Base-by-base conservation (phyloP, 2,888 invertebrate species). In the Uropetala carovei region DNA sequence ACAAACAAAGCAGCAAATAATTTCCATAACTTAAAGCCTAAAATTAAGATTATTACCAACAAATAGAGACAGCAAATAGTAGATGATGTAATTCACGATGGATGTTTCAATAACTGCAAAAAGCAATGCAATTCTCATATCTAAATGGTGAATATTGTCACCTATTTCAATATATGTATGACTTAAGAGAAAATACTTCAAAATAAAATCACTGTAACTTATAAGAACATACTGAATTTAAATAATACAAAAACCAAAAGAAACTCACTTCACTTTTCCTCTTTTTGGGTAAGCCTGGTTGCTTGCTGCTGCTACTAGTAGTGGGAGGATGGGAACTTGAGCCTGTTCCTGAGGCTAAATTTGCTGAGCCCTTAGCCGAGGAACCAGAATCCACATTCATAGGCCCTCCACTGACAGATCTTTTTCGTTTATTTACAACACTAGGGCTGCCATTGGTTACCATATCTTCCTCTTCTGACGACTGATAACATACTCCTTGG, bases 401-500 rank as follows among this genome's bases (percentile, higher is more conserved):
- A 22, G 18, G 59, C 2, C 89, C 89, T 18, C 89, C 89, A 68
- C 89, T 89, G 11, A 43, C 89, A 18, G 89, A 89, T 64, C 89
- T 89, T 64, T 89, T 89, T n/a, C 89, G 89, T 43, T 89, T 89
- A 43, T 16, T 22, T 18, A 27, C 5, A 43, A 64, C 64, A 89
- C 8, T 89, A 43, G 60, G 89, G 18, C 89, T 64, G 9, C 89
- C 89, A 89, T 89, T 89, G n/a, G 64, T 89, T n/a, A 56, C 64
- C n/a, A 27, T 18, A 43, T 60, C 59, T 56, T 64, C 89, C 14
- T 89, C 89, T 30, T 89, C 89, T 43, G 60, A 60, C 4, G 89
- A 89, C 68, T 89, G 89, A 10, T 89, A 89, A 43, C 43, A 89
- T 43, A 64, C 89, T 30, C 89, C 89, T 68, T 89, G 89, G 30